A percentile compares a stretch with the other conserved stretches of the same genome.
These are phyloP conservation scores for Zaprionus kolodkinae DNA, from an alignment of 1,140 invertebrate genomes.

Conservation along the genomic window DNA sequence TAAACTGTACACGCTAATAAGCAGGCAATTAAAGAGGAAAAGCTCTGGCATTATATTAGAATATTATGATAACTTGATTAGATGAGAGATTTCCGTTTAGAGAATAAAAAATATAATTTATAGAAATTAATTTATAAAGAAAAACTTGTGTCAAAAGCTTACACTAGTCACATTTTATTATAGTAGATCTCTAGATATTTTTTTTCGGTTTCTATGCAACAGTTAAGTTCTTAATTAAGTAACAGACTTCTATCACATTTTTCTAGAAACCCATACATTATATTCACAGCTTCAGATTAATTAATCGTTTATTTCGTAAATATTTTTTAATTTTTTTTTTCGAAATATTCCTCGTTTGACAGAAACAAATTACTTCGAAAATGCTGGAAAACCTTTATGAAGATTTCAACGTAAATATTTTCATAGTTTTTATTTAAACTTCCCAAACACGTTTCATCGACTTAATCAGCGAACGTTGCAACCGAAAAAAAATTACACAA, in stretches of 20 bases:
- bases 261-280: not conserved
- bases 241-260: not conserved
- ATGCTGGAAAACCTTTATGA: not conserved
- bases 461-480: slow-evolving; percentile 60
- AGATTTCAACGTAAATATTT: slow-evolving; percentile 20
- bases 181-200: no score
- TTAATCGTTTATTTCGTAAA: not conserved
- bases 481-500: slow-evolving; percentile 17
- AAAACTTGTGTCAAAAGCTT: no score
- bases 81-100: no score
- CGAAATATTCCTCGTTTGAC: not conserved
- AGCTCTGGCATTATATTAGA: no score
- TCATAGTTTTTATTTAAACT: slow-evolving; percentile 44
- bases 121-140: no score
- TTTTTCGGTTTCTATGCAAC: no score
- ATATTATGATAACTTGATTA: no score
- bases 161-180: no score
- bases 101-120: no score
- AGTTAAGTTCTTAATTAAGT: no score
- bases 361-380: slow-evolving; percentile 5
- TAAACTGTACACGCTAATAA: not conserved
- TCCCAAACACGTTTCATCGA: slow-evolving; percentile 65
- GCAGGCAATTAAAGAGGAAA: not conserved
- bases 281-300: not conserved
- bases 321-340: not conserved